Evolutionary conservation across 2,888 invertebrate genomes (phyloP), one percentile per base, ranked within the genome.

Genomic region (Pristionchus japonicus): DNA sequence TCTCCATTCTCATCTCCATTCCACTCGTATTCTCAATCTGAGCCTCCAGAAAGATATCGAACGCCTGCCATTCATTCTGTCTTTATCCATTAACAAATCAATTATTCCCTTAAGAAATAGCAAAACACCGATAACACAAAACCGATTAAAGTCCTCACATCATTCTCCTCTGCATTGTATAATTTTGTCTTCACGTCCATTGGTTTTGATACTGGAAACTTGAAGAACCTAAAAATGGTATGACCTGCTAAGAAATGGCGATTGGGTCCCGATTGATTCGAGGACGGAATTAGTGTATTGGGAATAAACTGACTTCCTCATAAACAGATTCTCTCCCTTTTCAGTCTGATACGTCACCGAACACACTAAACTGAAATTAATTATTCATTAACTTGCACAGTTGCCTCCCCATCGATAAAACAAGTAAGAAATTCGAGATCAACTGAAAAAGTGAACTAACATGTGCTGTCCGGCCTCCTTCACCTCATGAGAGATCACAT

Each of bases 381-480:
- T 1, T 15, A 85, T 52, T 11, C 3, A 23, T 49, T 20, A 3
- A 34, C 70, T 37, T 70, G n/a, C n/a, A n/a, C n/a, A n/a, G n/a
- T n/a, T n/a, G n/a, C n/a, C n/a, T n/a, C n/a, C n/a, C n/a, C n/a
- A n/a, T n/a, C n/a, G n/a, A n/a, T n/a, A n/a, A n/a, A n/a, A n/a
- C n/a, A n/a, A n/a, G n/a, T n/a, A n/a, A n/a, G n/a, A n/a, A n/a
- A n/a, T n/a, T n/a, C n/a, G n/a, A n/a, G n/a, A n/a, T n/a, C n/a
- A n/a, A n/a, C n/a, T n/a, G n/a, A n/a, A n/a, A 88, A 37, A 37
- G 61, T 20, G 57, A 49, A 94, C 96, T 95, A 95, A 97, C 97
- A 99, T 98, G 95, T 99, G 99, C 80, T 98, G 97, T 70, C 99
- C 99, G 92, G 98, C 96, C 95, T 99, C 99, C 95, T 98, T 99